A percentile compares a stretch with the other conserved stretches of the same genome.
Conservation (phyloP, 2,797 vertebrate genomes). For the Coranthus polyacanthus region DNA sequence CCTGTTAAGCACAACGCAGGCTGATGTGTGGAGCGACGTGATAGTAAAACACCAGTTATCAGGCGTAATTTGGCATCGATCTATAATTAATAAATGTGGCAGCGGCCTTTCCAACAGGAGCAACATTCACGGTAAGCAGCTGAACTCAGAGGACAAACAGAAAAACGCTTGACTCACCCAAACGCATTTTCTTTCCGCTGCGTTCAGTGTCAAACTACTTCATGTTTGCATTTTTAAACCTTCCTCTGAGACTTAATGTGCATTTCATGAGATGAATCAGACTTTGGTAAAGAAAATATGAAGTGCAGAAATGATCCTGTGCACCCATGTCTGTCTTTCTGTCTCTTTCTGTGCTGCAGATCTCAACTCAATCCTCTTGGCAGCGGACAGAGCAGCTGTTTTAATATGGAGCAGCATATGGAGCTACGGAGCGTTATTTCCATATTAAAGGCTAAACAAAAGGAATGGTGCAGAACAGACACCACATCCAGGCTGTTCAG, state of each 20-base stretch:
- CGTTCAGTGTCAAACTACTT: not conserved
- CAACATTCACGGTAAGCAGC: no score
- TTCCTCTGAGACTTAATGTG: not conserved
- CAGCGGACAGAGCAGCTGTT: conserved; percentile 51
- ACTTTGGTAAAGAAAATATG: not conserved
- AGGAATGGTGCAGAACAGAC: conserved; percentile 18
- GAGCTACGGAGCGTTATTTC: conserved; percentile 63
- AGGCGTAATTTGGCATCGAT: not conserved
- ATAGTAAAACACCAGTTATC: not conserved
- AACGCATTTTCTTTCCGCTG: not conserved
- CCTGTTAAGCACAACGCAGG: no score
- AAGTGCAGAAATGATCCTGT: not conserved
- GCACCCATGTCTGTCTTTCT: conserved; percentile 27
- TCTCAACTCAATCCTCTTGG: conserved; percentile 50
- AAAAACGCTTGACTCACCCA: not conserved
- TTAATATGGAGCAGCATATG: conserved; percentile 58
- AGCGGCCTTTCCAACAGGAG: not conserved
- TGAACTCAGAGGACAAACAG: no score
- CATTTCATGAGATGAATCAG: not conserved
- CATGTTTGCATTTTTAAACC: not conserved
- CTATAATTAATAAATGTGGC: not conserved
- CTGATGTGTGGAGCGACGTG: not conserved
- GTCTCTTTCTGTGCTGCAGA: conserved; percentile 17
- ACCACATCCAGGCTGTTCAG: conserved; percentile 16
- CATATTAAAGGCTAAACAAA: conserved; percentile 52